Evolutionary conservation across 30 jellyfish, hydroid and myxozoan species (phyloP), one percentile per base, ranked within the genome.

Genomic region (Turritopsis rubra): DNA sequence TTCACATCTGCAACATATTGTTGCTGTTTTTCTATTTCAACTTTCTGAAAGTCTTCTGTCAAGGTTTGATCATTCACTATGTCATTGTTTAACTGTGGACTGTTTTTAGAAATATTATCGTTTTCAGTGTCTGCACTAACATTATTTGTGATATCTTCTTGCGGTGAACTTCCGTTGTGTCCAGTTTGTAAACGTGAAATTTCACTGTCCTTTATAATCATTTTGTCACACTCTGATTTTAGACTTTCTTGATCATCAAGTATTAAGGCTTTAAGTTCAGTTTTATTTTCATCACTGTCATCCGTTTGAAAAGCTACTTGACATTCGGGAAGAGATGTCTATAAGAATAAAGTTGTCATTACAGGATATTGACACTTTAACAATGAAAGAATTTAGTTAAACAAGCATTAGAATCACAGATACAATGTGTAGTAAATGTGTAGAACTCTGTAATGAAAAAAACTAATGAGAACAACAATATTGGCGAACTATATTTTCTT

Each of bases 161-260:
- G 60, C 13, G 5, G 60, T 3, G 60, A 41, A 41, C 60, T 41
- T 3, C 60, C 60, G 13, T 41, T 41, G 60, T 41, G 60, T 41
- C 13, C 60, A 3, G 60, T 52, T 74, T 74, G 82, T 24, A 74
- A 1, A 18, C 60, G 53, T n/a, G 21, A 21, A 21, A 74, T 74
- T 74, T 74, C 82, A 74, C 26, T 29, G 65, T 74, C 82, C 65
- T 74, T 74, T 30, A 74, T 74, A 13, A 74, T 23, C 60, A 74
- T 74, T 13, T 74, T 29, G 16, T 74, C 82, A 20, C 65, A 21
- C n/a, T 26, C 65, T 24, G 41, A n/a, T 16, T 24, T 16, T 23
- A 74, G 54, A 74, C 27, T 74, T 24, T 74, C 82, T 13, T 26
- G 27, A n/a, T 66, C 29, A n/a, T 21, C 29, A 3, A 66, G 27